Evolutionary conservation across 2,888 invertebrate genomes (phyloP).

Genomic region (Cephus nigrinus): DNA sequence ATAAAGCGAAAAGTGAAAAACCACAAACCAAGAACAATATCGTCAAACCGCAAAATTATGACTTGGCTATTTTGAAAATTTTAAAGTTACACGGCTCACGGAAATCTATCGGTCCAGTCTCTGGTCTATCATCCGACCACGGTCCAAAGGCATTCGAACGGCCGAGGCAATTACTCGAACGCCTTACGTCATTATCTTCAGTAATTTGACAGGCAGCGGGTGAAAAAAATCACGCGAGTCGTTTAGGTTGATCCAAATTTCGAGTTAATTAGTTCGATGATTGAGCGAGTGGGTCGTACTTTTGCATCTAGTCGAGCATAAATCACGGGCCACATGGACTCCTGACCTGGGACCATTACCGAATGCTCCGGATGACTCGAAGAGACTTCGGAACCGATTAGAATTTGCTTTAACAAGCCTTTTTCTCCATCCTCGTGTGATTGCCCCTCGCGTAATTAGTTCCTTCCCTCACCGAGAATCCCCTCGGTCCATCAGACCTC

Average conservation of each 20-base stretch:
- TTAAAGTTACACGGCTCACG: background rate
- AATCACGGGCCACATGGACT: slow-evolving; percentile 26
- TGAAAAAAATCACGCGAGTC: background rate
- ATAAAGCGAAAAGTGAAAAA: background rate
- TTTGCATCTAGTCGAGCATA: slow-evolving; percentile 19
- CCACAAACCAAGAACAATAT: background rate
- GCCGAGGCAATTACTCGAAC: background rate
- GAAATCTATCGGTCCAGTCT: background rate
- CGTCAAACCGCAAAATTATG: background rate
- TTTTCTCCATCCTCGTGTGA: background rate
- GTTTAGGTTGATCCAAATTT: slow-evolving; percentile 22
- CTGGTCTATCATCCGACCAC: background rate
- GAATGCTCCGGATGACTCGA: slow-evolving; percentile 34
- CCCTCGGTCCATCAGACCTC: background rate
- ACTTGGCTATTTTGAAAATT: background rate
- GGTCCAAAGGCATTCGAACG: background rate
- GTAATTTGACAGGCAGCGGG: slow-evolving; percentile 4
- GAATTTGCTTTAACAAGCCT: slow-evolving; percentile 30
- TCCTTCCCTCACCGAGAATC: background rate
- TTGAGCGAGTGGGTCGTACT: slow-evolving; percentile 21
- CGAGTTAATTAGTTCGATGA: slow-evolving; percentile 32
- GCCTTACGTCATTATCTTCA: slow-evolving; percentile 5
- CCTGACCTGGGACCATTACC: slow-evolving; percentile 27
- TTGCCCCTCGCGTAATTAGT: slow-evolving; percentile 1
- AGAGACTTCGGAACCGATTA: slow-evolving; percentile 28